Base-by-base conservation (phyloP, 2,113 vertebrate species). In the Trogon melanurus region DNA sequence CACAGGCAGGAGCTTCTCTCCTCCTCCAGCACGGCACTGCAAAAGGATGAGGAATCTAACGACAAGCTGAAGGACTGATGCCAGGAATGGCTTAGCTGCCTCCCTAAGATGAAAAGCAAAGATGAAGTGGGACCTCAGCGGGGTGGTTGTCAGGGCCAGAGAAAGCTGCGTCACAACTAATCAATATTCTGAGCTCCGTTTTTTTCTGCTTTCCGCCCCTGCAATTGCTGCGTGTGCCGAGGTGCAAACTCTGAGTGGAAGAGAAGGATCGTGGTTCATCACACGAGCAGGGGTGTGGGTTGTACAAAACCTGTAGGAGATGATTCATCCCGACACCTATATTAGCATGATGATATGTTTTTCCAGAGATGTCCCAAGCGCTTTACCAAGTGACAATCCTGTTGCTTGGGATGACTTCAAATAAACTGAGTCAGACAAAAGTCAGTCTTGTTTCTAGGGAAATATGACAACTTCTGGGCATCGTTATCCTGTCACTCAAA, bases 341-440 rank as follows among this genome's bases (percentile, higher is more conserved):
- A 69, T n/a, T 91, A 78, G 17, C 0, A 0, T 2, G 5, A 54
- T 91, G 38, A 66, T 66, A 12, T 81, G 53, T 78, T 93, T 91
- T 79, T 67, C 80, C 80, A 88, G 76, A 95, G 51, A 56, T 56
- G 79, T 92, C 85, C 79, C 16, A 6, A 95, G 64, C 32, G 34
- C 34, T 91, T 95, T 75, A 74, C 16, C 32, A 51, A 74, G 48
- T 84, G 83, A 58, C 79, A 93, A 44, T 93, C 83, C 85, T 64
- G 20, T 48, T 95, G 27, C 57, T 84, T 81, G 45, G 32, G 69
- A 93, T 56, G 34, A 45, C 26, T 92, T 95, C 69, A 84, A 91
- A 89, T 60, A 93, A 92, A 94, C 36, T 44, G 48, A 89, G 48
- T 71, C 79, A 93, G 65, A 84, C 34, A 78, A 88, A 93, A 95